Conservation (phyloP, 2,797 vertebrate genomes). For the Hydrolagus colliei region DNA sequence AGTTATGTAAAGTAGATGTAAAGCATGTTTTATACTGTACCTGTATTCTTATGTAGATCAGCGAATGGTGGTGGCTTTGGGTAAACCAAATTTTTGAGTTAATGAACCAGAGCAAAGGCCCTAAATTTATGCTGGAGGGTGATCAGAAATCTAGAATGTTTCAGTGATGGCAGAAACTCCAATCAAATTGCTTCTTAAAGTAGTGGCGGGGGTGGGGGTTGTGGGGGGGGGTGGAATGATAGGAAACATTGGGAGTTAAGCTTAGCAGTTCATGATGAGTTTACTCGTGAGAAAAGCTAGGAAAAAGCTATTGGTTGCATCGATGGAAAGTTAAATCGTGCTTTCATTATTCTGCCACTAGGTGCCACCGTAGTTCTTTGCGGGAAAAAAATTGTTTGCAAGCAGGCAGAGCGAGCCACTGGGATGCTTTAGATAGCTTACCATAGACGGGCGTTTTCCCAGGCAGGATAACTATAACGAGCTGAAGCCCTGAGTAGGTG, state of each 20-base stretch:
- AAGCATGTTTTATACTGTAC: not conserved
- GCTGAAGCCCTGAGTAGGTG: constrained; percentile 61
- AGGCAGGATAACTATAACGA: constrained; percentile 61
- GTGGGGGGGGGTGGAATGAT: no score
- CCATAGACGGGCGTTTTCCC: constrained; percentile 64
- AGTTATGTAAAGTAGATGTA: not conserved
- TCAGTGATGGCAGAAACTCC: not conserved
- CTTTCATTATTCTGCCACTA: not conserved
- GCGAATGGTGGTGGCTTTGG: not conserved
- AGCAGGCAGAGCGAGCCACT: not conserved
- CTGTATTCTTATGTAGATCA: not conserved
- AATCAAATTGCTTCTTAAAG: no score
- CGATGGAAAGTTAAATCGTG: not conserved
- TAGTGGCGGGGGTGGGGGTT: no score
- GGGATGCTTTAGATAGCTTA: constrained; percentile 37
- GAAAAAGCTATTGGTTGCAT: not conserved
- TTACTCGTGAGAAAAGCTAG: not conserved
- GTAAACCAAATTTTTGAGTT: not conserved
- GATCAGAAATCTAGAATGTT: not conserved
- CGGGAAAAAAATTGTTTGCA: not conserved
- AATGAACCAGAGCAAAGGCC: not conserved
- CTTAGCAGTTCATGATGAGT: not conserved
- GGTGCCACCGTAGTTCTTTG: not conserved
- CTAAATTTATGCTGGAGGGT: not conserved
- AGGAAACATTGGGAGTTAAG: no score